phyloP scores from a whole-genome alignment of 35 echinoderm and acorn worm species.

The Patiria miniata region DNA sequence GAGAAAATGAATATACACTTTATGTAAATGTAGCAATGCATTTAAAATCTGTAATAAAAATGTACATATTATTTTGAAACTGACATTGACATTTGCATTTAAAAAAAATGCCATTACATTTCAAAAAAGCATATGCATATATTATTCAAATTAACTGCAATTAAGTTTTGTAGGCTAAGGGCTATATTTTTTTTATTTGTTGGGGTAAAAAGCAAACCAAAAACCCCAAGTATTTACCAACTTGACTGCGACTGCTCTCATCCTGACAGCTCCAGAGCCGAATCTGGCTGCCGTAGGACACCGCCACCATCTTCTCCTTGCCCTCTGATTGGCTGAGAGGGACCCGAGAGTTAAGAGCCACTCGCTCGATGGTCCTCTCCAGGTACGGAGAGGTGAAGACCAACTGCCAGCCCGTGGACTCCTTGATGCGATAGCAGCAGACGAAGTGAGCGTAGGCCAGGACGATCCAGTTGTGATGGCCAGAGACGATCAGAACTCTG shows the following conservation, averaged over 20 bases:
- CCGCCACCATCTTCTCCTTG: conserved; percentile 95
- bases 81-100: too few species aligned
- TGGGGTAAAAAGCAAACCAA: too few species aligned
- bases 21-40: too few species aligned
- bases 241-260: conserved; percentile 62
- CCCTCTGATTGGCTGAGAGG: conserved; percentile 55
- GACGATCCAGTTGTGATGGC: conserved; percentile 96
- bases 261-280: conserved; percentile 93
- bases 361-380: conserved; percentile 81
- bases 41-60: too few species aligned
- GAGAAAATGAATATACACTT: too few species aligned
- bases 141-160: too few species aligned
- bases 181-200: too few species aligned
- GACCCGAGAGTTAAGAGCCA: conserved; percentile 93
- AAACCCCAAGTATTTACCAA: conserved; percentile 71
- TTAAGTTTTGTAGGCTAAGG: too few species aligned
- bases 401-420: conserved; percentile 85
- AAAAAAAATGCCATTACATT: too few species aligned
- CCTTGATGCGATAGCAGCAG: conserved; percentile 97
- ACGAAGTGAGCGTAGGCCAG: conserved; percentile 90
- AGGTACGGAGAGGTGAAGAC: conserved; percentile 84
- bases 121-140: too few species aligned
- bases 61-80: too few species aligned
- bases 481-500: conserved; percentile 67
- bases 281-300: conserved; percentile 86